Evolutionary conservation across 2,113 vertebrate genomes (phyloP).

Genomic region (Mormyrus lacerda): DNA sequence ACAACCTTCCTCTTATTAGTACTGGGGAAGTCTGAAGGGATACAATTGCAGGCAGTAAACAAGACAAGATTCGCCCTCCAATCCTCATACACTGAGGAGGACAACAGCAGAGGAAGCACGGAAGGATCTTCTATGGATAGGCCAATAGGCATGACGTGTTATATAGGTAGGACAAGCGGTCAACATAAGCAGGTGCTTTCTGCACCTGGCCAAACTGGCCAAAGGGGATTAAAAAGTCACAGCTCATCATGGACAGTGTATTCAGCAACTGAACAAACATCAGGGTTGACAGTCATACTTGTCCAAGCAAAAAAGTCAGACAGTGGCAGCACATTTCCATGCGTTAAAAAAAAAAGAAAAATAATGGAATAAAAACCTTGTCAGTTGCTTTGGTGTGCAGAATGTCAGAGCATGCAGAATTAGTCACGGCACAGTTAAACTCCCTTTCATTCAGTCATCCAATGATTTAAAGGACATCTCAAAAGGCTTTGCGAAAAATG

Average conservation of each 20-base stretch:
- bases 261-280: neutral
- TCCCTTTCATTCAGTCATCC: neutral
- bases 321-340: neutral
- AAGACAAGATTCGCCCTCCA: neutral
- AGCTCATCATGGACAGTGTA: neutral
- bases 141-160: neutral
- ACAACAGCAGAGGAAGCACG: neutral
- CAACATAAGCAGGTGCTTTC: neutral
- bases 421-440: neutral
- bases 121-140: neutral
- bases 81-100: neutral
- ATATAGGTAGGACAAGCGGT: neutral
- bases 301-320: neutral
- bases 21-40: neutral
- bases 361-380: neutral
- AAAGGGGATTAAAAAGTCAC: neutral
- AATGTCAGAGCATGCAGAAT: neutral
- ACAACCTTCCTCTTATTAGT: neutral
- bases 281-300: neutral
- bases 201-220: no score
- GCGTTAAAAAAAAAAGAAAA: neutral
- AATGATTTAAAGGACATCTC: neutral
- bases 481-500: neutral
- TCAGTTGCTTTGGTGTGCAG: neutral
- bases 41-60: neutral